Base-by-base conservation (phyloP, 1,140 invertebrate genomes). In the Elymnias hypermnestra region DNA sequence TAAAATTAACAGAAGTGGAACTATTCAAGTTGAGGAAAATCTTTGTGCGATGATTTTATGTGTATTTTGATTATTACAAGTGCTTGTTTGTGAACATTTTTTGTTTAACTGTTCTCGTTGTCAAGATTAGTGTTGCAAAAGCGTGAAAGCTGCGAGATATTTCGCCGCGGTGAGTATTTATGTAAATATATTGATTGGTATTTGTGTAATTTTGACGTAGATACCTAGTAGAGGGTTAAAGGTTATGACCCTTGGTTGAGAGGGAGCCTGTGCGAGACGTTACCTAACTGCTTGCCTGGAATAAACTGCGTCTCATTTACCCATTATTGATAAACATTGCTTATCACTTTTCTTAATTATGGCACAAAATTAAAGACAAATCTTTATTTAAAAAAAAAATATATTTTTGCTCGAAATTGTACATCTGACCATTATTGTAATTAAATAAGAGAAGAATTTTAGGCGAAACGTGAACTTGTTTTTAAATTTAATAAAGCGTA, bases 181-280 rank as follows among this genome's bases (percentile, higher is more conserved):
- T 59, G 22, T 55, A 42, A 26, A 47, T 50, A 36, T 62, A 78
- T 72, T 65, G 63, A 72, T 74, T 64, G 22, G 12, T 50, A 44
- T 68, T 62, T 61, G 57, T 68, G 58, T 66, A 70, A 58, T 64
- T 64, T 60, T 61, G 50, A 53, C 31, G 13, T 40, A 37, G 52
- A 45, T 45, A 50, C 50, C 28, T 51, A 43, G 42, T 26, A 26
- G 45, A 31, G 49, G 43, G 60, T 49, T 64, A 78, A 78, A 78
- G 72, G 74, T 75, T 78, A 72, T 47, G 72, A 75, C 71, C 67
- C 64, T 62, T 14, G 50, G 58, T 49, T 46, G 52, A 57, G 63
- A 41, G 59, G 58, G 58, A 63, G 53, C 53, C 51, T n/a, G n/a
- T 50, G 51, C 38, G 52, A 57, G 58, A 49, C 44, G 70, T 76